Base-by-base conservation (phyloP, 2,888 invertebrate species). In the Trissoscelio sp. region DNA sequence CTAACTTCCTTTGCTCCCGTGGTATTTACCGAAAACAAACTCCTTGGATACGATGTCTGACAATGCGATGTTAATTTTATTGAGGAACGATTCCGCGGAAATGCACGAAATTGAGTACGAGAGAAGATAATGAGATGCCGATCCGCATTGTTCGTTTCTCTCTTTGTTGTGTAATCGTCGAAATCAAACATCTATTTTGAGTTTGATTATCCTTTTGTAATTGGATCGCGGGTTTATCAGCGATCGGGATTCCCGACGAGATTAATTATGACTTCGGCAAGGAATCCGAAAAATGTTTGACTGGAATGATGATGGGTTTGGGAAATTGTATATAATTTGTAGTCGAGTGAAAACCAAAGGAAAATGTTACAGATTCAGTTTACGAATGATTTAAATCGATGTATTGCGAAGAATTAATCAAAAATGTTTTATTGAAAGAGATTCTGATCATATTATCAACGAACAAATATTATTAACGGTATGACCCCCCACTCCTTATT, bases 1-100 rank as follows among this genome's bases (percentile, higher is more conserved):
- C n/a, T n/a, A n/a, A n/a, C n/a, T n/a, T n/a, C n/a, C n/a, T n/a
- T n/a, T n/a, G n/a, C n/a, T n/a, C n/a, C n/a, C n/a, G n/a, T n/a
- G n/a, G n/a, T n/a, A n/a, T n/a, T n/a, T 81, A 66, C 86, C 87
- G 44, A 69, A 73, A 79, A 58, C 51, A 79, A 62, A 46, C 42
- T 5, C 53, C 28, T 34, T 20, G 14, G 20, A 58, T 53, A 60
- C 58, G 57, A 37, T 48, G 57, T 48, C 48, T 16, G 44, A 39
- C 51, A 73, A 62, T 69, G 55, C 22, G 42, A 69, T 74, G 74
- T 79, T 79, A 79, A 79, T 74, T 69, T 74, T 67, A 79, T 74
- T 67, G 73, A 69, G 39, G 9, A 73, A 73, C 73, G 67, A 73
- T 73, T 73, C 22, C 44, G 42, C 28, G 34, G 44, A 58, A 79